Conservation (phyloP, 64 coral and sea anemone species). For the Montipora sp. region DNA sequence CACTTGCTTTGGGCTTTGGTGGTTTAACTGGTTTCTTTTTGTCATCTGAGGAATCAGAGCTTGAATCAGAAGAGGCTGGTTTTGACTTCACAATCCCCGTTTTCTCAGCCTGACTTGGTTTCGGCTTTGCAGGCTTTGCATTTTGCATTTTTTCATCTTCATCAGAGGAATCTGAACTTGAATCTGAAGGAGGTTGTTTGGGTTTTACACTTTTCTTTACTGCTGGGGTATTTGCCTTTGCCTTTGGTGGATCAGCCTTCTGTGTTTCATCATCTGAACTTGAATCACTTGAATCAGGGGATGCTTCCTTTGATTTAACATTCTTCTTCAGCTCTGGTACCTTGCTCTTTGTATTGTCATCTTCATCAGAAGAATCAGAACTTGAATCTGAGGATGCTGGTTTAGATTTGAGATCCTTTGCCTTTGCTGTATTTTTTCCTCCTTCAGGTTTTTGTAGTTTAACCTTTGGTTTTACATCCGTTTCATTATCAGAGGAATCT, state of each 20-base stretch:
- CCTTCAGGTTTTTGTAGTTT: background rate
- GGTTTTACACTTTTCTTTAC: background rate
- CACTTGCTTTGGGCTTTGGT: background rate
- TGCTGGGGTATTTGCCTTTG: background rate
- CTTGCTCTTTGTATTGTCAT: background rate
- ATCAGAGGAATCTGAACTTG: conserved; percentile 61
- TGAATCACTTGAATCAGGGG: conserved; percentile 14
- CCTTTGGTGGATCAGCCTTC: background rate
- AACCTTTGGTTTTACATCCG: background rate
- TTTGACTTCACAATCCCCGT: background rate
- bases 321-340: background rate
- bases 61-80: conserved; percentile 41
- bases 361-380: conserved; percentile 54
- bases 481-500: conserved; percentile 4
- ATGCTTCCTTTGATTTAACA: background rate
- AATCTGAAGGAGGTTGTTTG: conserved; percentile 11
- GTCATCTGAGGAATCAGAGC: conserved; percentile 51
- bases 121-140: background rate
- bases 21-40: background rate
- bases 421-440: background rate
- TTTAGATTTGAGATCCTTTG: background rate
- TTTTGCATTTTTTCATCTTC: conserved; percentile 12
- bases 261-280: conserved; percentile 41
- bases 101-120: background rate
- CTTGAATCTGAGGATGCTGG: conserved; percentile 39